Evolutionary conservation across 2,888 invertebrate species (phyloP), one percentile per base, ranked within the genome.

Genomic region (Zonitis immaculata): DNA sequence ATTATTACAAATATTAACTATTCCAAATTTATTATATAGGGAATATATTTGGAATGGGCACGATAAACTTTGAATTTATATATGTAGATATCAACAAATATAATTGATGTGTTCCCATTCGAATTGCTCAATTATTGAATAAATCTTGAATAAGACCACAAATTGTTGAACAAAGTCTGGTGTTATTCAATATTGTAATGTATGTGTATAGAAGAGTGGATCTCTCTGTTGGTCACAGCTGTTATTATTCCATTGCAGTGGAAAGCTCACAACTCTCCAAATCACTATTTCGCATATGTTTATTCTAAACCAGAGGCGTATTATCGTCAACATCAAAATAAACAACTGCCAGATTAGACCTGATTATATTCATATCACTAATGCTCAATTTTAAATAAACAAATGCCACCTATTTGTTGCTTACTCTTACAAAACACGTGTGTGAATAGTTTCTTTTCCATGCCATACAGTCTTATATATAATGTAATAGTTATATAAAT

Each of bases 201-300:
- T n/a, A n/a, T n/a, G n/a, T n/a, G n/a, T 51, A 44, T 49, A 44
- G 52, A 56, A 52, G 49, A 46, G 44, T 44, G 44, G 50, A 49
- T 16, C 12, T 22, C 5, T 44, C 18, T 20, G 43, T 50, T 44
- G 57, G 57, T 54, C 57, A 54, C 57, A 57, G 47, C 57, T 54
- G 57, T 47, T 35, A 54, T 57, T 51, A 57, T 57, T 54, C 54
- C n/a, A n/a, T n/a, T n/a, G n/a, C n/a, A n/a, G 51, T 49, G 49
- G 4, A n/a, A 12, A 30, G 52, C 49, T 56, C 51, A 53, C 50
- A 51, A 57, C 56, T 57, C 54, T 50, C 51, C 48, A 47, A 57
- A 57, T n/a, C 51, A 51, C 30, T 44, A 53, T 46, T 54, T 53
- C 26, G 57, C 54, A 54, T 56, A 54, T 49, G 54, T 57, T 57